Conservation (phyloP, 2,888 invertebrate species). For the Crepidodera aurea region DNA sequence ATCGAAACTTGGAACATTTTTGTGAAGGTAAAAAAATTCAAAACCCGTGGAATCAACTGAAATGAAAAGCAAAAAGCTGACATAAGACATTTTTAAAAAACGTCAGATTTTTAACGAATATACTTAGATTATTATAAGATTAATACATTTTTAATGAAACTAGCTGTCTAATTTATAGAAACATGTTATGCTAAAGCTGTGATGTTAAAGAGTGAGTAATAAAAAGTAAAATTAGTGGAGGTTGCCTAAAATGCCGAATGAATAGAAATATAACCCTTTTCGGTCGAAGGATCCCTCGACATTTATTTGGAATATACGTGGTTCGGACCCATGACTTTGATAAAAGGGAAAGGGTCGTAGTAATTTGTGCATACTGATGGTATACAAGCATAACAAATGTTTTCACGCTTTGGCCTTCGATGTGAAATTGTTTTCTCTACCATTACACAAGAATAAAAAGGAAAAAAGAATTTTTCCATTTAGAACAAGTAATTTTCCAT, state of each 20-base stretch:
- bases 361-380: slow-evolving; percentile 24
- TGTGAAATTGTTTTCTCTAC: slow-evolving; percentile 7
- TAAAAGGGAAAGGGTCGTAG: slow-evolving; percentile 17
- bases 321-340: slow-evolving; percentile 17
- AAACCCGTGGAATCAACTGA: too few relatives aligned
- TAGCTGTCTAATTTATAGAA: background rate
- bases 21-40: too few relatives aligned
- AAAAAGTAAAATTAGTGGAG: slow-evolving; percentile 12
- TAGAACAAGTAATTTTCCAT: background rate
- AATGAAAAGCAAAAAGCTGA: too few relatives aligned
- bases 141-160: too few relatives aligned
- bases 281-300: slow-evolving; percentile 9
- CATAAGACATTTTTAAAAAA: too few relatives aligned
- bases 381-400: slow-evolving; percentile 20
- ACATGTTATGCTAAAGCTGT: background rate
- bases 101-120: too few relatives aligned
- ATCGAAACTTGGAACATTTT: too few relatives aligned
- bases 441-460: slow-evolving; percentile 3
- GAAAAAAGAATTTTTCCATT: slow-evolving; percentile 6
- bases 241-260: slow-evolving; percentile 7
- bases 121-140: too few relatives aligned
- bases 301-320: slow-evolving; percentile 22
- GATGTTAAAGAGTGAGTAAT: background rate
- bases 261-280: slow-evolving; percentile 17
- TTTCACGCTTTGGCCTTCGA: slow-evolving; percentile 11